Evolutionary conservation across 2,797 vertebrate genomes (phyloP).

Genomic region (Neopelma chrysocephalum): DNA sequence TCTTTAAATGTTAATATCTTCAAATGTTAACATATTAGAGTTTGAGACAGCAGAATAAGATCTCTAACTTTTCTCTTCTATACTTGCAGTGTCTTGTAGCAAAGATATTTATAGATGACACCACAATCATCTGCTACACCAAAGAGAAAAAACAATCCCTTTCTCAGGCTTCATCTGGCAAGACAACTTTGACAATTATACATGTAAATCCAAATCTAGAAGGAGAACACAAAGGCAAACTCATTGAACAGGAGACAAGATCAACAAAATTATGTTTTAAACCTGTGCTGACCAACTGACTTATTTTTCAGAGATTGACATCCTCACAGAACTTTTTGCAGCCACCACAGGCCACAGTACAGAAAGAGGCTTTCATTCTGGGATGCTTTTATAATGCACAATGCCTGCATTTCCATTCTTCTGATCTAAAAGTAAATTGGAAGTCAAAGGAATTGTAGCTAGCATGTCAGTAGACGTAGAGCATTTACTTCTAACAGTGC

Average conservation of each 20-base stretch:
- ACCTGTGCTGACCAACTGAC: neutral
- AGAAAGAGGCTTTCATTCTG: neutral
- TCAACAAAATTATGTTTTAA: neutral
- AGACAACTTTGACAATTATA: neutral
- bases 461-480: neutral
- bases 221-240: neutral
- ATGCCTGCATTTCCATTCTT: neutral
- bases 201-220: neutral
- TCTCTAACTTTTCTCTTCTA: neutral
- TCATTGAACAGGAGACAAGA: neutral
- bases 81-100: neutral
- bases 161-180: neutral
- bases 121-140: neutral
- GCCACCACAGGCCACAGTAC: neutral
- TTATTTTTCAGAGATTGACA: neutral
- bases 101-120: neutral
- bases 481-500: neutral
- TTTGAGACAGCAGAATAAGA: neutral
- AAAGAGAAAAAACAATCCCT: neutral
- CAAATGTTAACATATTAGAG: neutral
- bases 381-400: neutral
- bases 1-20: neutral
- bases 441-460: neutral
- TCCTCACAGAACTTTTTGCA: neutral
- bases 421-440: neutral